phyloP scores from a whole-genome alignment of 2,113 vertebrate genomes.

The Boleophthalmus pectinirostris region DNA sequence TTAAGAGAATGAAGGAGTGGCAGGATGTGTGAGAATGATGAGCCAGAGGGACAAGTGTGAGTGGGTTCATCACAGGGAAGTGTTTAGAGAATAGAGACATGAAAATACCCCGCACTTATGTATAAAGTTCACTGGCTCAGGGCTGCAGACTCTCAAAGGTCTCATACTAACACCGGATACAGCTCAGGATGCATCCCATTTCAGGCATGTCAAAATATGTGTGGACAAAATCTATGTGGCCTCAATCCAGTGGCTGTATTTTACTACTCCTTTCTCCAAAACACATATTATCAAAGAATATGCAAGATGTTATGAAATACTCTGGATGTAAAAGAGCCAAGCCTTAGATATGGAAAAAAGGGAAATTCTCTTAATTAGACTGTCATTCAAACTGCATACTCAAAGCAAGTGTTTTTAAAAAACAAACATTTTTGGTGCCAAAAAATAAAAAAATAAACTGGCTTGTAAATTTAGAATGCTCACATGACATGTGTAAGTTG shows the following conservation, averaged over 20 bases:
- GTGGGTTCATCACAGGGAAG: constrained; percentile 51
- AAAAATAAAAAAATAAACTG: constrained; percentile 16
- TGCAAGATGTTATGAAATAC: constrained; percentile 2
- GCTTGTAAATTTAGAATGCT: constrained; percentile 34
- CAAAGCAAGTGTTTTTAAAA: constrained; percentile 27
- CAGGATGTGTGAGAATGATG: constrained; percentile 58
- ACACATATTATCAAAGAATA: not conserved
- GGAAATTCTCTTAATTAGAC: not conserved
- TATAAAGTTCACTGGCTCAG: constrained; percentile 29
- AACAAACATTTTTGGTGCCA: constrained; percentile 31
- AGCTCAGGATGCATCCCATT: constrained; percentile 49
- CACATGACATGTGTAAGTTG: constrained; percentile 42
- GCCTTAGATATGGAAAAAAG: not conserved
- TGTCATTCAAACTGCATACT: not conserved
- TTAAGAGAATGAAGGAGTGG: constrained; percentile 70
- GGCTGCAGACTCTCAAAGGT: constrained; percentile 41
- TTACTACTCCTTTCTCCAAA: constrained; percentile 12
- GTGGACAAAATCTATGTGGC: constrained; percentile 37
- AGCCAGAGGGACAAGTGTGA: constrained; percentile 59
- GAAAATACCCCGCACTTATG: constrained; percentile 58
- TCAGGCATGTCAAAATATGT: constrained; percentile 26
- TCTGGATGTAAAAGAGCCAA: not conserved
- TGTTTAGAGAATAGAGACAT: constrained; percentile 33
- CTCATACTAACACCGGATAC: constrained; percentile 53
- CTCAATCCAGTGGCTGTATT: constrained; percentile 10